Evolutionary conservation across 2,113 vertebrate genomes (phyloP).

Genomic region (Scopus umbretta): DNA sequence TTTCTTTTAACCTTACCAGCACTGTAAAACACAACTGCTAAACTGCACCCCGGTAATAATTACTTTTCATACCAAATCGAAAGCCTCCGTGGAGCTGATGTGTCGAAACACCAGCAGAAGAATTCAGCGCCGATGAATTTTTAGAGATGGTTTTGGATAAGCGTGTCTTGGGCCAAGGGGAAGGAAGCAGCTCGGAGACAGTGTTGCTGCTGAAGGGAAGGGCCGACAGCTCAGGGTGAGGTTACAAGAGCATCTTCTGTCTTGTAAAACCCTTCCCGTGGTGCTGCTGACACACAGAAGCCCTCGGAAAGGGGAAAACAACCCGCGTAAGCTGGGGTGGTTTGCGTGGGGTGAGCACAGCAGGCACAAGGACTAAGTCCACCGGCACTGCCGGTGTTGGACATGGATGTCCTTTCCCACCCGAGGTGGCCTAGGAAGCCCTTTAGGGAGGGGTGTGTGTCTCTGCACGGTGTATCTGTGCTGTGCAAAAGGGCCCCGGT

Average conservation of each 20-base stretch:
- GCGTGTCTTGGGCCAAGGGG: neutral
- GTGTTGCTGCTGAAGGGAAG: fast-evolving
- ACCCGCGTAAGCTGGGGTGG: fast-evolving
- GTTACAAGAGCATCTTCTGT: neutral
- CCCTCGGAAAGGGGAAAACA: neutral
- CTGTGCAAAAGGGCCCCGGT: neutral
- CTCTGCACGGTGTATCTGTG: neutral
- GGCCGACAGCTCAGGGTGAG: neutral
- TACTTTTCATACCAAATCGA: conserved; percentile 53
- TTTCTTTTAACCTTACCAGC: conserved; percentile 72
- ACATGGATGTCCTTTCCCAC: neutral
- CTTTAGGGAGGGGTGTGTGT: neutral
- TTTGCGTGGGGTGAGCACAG: neutral
- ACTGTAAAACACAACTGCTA: conserved; percentile 66
- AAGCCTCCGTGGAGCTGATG: neutral
- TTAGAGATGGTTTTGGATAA: neutral
- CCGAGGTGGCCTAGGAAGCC: neutral
- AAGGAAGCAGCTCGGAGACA: neutral
- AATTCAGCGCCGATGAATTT: neutral
- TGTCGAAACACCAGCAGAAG: conserved; percentile 27
- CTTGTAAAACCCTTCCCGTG: neutral
- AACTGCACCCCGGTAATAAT: conserved; percentile 59
- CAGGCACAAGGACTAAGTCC: neutral
- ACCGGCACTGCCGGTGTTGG: fast-evolving
- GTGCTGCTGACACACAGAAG: neutral